phyloP scores from a whole-genome alignment of 2,797 vertebrate species.

The Anolis apletophallus region DNA sequence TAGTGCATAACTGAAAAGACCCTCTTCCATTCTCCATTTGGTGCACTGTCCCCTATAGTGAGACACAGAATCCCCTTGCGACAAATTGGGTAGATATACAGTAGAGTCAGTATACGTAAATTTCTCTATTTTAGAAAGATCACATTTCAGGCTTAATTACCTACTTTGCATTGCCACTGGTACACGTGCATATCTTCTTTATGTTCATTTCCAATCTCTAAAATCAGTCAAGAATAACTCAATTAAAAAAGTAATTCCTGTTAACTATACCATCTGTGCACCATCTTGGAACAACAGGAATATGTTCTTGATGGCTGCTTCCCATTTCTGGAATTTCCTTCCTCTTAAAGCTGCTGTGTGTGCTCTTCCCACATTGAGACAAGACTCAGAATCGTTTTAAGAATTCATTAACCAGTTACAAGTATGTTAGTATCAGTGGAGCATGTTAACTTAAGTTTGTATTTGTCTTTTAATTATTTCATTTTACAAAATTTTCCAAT shows the following conservation, averaged over 20 bases:
- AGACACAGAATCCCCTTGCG: no score
- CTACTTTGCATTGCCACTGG: not conserved
- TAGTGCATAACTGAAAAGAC: no score
- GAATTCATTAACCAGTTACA: not conserved
- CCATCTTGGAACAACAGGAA: constrained; percentile 3
- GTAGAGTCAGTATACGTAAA: not conserved
- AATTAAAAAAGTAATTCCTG: not conserved
- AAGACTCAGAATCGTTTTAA: not conserved
- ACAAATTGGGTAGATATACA: no score
- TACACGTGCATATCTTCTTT: not conserved
- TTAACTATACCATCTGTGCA: constrained; percentile 6
- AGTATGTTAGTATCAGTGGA: not conserved
- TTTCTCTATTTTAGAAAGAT: not conserved
- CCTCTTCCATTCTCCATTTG: no score
- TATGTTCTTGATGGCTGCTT: not conserved
- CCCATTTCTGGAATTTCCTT: constrained; percentile 18
- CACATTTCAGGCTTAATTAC: not conserved
- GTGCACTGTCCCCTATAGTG: no score
- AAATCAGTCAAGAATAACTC: constrained; percentile 6
- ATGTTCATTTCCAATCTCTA: not conserved
- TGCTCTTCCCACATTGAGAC: not conserved
- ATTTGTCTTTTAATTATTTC: not conserved
- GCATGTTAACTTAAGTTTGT: not conserved
- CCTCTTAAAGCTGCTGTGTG: not conserved
- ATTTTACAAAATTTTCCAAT: not conserved